phyloP scores from a whole-genome alignment of 1,140 invertebrate genomes.

The Meloidogyne exigua region DNA sequence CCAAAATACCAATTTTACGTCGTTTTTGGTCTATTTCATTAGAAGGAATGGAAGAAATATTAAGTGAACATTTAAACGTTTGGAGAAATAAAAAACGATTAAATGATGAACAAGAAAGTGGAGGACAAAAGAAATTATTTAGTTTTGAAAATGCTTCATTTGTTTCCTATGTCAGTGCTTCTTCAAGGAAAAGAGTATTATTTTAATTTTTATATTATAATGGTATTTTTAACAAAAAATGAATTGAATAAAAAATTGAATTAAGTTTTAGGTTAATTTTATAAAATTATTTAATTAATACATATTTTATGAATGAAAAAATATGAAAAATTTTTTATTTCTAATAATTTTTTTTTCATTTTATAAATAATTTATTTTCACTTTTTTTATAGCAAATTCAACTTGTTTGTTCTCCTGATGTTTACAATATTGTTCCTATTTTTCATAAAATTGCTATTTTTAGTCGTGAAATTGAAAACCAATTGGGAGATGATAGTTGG shows the following conservation, averaged over 20 bases:
- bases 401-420: constrained; percentile 51
- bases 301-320: too few relatives aligned
- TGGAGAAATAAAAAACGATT: constrained; percentile 31
- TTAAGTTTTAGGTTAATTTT: too few relatives aligned
- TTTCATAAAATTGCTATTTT: constrained; percentile 51
- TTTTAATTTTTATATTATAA: too few relatives aligned
- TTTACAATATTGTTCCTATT: constrained; percentile 56
- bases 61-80: constrained; percentile 57
- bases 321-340: too few relatives aligned
- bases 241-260: too few relatives aligned
- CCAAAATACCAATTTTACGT: constrained; percentile 25
- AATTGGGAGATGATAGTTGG: constrained; percentile 30
- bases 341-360: too few relatives aligned
- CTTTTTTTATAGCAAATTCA: constrained; percentile 42
- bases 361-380: neutral
- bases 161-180: constrained; percentile 39
- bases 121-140: constrained; percentile 39
- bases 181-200: constrained; percentile 38
- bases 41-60: constrained; percentile 40
- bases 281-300: too few relatives aligned
- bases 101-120: constrained; percentile 1
- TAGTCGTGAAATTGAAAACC: constrained; percentile 49
- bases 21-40: constrained; percentile 51
- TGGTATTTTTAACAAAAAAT: too few relatives aligned
- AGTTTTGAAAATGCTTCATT: constrained; percentile 56